Conservation (phyloP, 2,797 vertebrate species). For the Pseudopleuronectes americanus region DNA sequence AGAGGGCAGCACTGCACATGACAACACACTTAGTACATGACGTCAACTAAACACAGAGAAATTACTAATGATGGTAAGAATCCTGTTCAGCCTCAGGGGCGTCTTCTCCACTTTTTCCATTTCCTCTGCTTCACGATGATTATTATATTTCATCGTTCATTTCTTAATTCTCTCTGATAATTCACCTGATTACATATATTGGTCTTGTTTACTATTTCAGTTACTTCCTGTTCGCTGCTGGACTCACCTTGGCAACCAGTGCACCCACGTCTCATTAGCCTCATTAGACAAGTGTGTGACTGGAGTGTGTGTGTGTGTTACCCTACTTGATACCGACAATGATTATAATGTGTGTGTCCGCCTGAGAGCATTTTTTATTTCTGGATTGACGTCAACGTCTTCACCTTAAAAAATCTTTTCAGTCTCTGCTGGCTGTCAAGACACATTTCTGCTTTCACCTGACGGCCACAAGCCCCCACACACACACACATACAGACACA, state of each 20-base stretch:
- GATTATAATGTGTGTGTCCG: conserved; percentile 52
- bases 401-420: conserved; percentile 39
- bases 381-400: conserved; percentile 57
- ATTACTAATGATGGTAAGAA: conserved; percentile 30
- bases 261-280: conserved; percentile 59
- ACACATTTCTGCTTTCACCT: conserved; percentile 27
- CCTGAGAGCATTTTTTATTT: conserved; percentile 54
- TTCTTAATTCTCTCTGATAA: neutral
- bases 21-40: conserved; percentile 7
- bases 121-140: conserved; percentile 7
- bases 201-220: conserved; percentile 45
- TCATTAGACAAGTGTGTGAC: conserved; percentile 45
- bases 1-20: conserved; percentile 54
- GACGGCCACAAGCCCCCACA: neutral
- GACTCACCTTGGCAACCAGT: conserved; percentile 44
- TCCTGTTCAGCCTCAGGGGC: conserved; percentile 21
- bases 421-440: conserved; percentile 36
- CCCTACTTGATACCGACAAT: conserved; percentile 26
- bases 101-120: conserved; percentile 22
- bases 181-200: conserved; percentile 16
- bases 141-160: conserved; percentile 3
- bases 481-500: too few relatives aligned
- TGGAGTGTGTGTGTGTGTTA: conserved; percentile 8
- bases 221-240: conserved; percentile 8
- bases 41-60: neutral